Base-by-base conservation (phyloP, 2,113 vertebrate genomes). In the Hoplias malabaricus region DNA sequence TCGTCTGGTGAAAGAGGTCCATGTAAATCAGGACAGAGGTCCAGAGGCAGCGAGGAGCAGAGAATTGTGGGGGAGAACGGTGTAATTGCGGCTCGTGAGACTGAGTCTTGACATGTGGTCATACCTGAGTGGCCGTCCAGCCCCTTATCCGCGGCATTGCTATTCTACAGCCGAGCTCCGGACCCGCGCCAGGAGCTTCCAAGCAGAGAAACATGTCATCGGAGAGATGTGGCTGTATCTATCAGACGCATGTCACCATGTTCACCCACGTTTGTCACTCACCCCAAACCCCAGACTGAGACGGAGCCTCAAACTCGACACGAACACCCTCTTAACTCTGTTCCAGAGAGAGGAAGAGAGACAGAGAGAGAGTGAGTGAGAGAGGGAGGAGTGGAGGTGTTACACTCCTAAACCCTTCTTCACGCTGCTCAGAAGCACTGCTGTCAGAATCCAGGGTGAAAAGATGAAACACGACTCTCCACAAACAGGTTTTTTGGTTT, bases 21-120 rank as follows among this genome's bases (percentile, higher is more conserved):
- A 78, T 63, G 74, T 33, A 75, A 56, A 79, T 75, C n/a, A 73
- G 59, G 9, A 21, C 42, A 40, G 46, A 27, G n/a, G 42, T 40
- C 62, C 50, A 12, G 48, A 14, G 40, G 33, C 27, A 31, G 31
- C 13, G 14, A 38, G 36, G 27, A 25, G 53, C 40, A 77, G 27
- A 73, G 61, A 79, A 25, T 34, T 80, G 34, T 57, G 59, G 79
- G 75, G 16, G 83, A 69, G 72, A 69, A 79, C 31, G 82, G 66
- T 77, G 82, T 89, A 90, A 90, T 87, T 88, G 88, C 76, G 73
- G 80, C 84, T 79, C 81, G 82, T 79, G 85, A 87, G 85, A 83
- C 79, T 82, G 74, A 83, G 87, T 77, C 73, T 84, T 87, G 90
- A 90, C 90, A 90, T 81, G 73, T 8, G 82, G 87, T 91, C 90